A percentile compares a stretch with the other conserved stretches of the same genome.
Conservation (phyloP, 2,113 vertebrate genomes). For the Platysternon megacephalum region DNA sequence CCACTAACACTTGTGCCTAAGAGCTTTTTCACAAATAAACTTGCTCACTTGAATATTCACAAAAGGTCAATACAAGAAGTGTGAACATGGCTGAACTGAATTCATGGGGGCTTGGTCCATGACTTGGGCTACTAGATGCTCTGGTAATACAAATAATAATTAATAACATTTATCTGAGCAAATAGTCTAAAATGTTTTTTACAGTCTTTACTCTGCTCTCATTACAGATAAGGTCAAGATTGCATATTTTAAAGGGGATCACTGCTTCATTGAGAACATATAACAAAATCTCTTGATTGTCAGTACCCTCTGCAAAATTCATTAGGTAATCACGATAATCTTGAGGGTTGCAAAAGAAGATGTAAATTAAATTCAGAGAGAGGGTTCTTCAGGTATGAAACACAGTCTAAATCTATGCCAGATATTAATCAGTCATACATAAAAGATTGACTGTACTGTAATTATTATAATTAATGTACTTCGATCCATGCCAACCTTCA, state of each 20-base stretch:
- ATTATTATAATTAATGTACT: constrained; percentile 65
- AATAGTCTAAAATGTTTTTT: background rate
- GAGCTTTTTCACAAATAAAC: background rate
- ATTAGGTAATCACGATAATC: background rate
- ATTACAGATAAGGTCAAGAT: background rate
- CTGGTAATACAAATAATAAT: background rate
- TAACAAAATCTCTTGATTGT: background rate
- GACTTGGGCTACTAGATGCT: too few species aligned
- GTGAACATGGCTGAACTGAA: background rate
- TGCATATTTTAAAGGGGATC: background rate
- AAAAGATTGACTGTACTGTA: constrained; percentile 57
- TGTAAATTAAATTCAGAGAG: background rate
- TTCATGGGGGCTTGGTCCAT: too few species aligned
- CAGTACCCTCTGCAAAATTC: background rate
- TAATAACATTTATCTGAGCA: background rate
- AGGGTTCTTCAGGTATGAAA: constrained; percentile 10
- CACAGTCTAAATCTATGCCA: constrained; percentile 26
- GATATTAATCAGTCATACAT: constrained; percentile 42
- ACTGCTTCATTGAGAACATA: background rate
- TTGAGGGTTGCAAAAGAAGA: background rate
- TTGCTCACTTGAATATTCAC: background rate
- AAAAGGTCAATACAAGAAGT: background rate
- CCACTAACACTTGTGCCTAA: background rate
- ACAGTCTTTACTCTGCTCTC: rapidly evolving
- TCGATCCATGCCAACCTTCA: constrained; percentile 35